These are phyloP conservation scores for Coregonus clupeaformis DNA, from an alignment of 2,113 vertebrate genomes.

Conservation along the genomic window DNA sequence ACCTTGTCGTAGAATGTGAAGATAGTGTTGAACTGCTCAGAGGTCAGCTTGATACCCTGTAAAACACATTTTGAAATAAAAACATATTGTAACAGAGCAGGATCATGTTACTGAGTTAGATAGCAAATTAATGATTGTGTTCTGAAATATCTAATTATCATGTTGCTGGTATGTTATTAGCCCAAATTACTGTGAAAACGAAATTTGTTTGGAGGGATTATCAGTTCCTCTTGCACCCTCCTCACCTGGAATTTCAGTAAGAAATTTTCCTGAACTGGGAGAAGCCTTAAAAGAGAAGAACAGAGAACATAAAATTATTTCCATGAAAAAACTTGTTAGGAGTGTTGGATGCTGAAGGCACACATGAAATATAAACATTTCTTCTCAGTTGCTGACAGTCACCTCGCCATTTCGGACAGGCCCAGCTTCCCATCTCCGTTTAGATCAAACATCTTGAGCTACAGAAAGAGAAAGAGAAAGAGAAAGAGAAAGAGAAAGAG, in stretches of 20 bases:
- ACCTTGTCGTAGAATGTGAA: constrained; percentile 97
- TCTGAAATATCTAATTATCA: too few relatives aligned
- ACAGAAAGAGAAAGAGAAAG: background rate
- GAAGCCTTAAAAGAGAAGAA: constrained; percentile 75
- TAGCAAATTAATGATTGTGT: too few relatives aligned
- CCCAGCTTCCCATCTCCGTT: constrained; percentile 96
- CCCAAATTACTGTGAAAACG: too few relatives aligned
- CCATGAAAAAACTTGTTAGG: background rate
- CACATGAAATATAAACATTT: background rate
- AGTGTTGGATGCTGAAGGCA: background rate
- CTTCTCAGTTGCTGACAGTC: constrained; percentile 27
- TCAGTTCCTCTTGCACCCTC: background rate
- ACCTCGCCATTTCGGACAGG: constrained; percentile 97
- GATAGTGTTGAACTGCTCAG: constrained; percentile 92
- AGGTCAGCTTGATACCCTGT: constrained; percentile 92
- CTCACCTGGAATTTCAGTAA: constrained; percentile 95
- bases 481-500: background rate
- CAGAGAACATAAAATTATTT: background rate
- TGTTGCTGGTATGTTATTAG: too few relatives aligned
- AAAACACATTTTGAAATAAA: background rate
- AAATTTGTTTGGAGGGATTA: background rate
- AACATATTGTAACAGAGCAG: background rate
- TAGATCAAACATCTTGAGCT: constrained; percentile 96
- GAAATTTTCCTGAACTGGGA: constrained; percentile 97
- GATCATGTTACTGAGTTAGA: background rate